A percentile compares a stretch with the other conserved stretches of the same genome.
phyloP scores from a whole-genome alignment of 1,140 invertebrate genomes.

The Musca domestica region DNA sequence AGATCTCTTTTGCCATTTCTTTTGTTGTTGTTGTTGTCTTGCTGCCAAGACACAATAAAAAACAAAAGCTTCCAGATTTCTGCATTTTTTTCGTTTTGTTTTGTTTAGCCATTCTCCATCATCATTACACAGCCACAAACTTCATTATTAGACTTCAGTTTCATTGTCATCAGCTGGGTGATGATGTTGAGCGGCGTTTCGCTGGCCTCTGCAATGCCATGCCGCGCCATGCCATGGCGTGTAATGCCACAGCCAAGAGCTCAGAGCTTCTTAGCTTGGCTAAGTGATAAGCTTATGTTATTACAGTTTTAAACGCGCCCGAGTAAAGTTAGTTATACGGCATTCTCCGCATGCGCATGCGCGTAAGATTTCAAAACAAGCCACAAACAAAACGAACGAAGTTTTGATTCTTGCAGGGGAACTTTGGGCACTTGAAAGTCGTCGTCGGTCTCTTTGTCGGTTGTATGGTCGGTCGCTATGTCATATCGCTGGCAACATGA shows the following conservation, averaged over 20 bases:
- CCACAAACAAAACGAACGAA: too few relatives aligned
- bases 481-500: neutral
- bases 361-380: neutral
- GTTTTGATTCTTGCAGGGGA: too few relatives aligned
- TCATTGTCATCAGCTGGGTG: neutral
- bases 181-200: neutral
- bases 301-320: constrained; percentile 18
- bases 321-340: constrained; percentile 3
- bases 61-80: too few relatives aligned
- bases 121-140: neutral
- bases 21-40: too few relatives aligned
- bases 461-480: neutral
- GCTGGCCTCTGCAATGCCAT: neutral
- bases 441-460: neutral
- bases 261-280: constrained; percentile 6
- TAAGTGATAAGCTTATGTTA: constrained; percentile 21
- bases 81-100: too few relatives aligned
- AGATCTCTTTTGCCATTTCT: too few relatives aligned
- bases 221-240: neutral
- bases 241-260: too few relatives aligned
- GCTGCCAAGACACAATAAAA: too few relatives aligned
- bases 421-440: too few relatives aligned
- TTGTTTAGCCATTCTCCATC: too few relatives aligned
- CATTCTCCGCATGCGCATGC: neutral
- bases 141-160: neutral